Conservation (phyloP, 2,113 vertebrate genomes). For the Myodes glareolus region DNA sequence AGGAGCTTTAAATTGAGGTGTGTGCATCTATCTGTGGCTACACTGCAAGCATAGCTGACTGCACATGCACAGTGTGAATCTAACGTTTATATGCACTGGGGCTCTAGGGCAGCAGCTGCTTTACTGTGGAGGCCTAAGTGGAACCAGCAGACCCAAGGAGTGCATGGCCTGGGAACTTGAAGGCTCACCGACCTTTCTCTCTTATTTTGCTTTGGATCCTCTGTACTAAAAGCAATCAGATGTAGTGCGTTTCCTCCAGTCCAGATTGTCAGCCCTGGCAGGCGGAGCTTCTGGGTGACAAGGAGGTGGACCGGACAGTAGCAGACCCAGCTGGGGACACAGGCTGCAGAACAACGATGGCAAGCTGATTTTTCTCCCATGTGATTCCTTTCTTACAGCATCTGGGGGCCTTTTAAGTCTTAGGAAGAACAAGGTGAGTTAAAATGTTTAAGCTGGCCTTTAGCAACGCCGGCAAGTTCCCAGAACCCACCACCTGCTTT, state of each 20-base stretch:
- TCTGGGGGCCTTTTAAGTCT: neutral
- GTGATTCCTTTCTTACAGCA: neutral
- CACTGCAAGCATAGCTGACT: neutral
- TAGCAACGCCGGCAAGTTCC: neutral
- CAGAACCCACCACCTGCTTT: conserved; percentile 9
- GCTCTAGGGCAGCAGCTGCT: neutral
- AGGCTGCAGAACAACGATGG: neutral
- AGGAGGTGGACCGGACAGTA: neutral
- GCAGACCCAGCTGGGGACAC: neutral
- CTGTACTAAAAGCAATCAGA: neutral
- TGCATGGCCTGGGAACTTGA: rapidly evolving
- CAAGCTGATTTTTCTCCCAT: neutral
- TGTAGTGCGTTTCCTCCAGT: neutral
- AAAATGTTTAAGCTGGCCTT: conserved; percentile 53
- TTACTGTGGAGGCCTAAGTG: neutral
- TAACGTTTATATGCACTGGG: neutral
- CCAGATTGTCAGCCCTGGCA: neutral
- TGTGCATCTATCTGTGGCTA: neutral
- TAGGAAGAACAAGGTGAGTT: conserved; percentile 20
- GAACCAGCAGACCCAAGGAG: neutral
- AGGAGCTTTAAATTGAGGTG: neutral
- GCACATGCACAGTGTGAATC: neutral
- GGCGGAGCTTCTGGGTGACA: neutral
- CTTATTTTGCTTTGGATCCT: neutral
- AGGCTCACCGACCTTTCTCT: neutral